Conservation (phyloP, 2,797 vertebrate species). For the Tadarida brasiliensis region DNA sequence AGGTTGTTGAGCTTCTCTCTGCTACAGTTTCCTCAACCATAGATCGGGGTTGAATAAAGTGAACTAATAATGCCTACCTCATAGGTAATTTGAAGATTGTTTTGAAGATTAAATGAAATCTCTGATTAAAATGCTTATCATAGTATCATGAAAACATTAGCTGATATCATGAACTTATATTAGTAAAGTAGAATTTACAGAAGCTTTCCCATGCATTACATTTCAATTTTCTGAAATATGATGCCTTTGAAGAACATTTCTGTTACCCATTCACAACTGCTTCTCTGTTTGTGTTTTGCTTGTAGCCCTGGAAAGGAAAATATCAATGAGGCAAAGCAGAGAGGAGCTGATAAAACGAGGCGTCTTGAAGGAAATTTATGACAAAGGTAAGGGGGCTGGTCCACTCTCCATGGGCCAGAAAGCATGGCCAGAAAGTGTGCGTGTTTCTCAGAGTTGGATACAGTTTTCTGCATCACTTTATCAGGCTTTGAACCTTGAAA, state of each 20-base stretch:
- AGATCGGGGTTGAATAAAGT: neutral
- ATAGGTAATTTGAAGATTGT: neutral
- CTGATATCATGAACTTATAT: neutral
- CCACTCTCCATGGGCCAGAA: neutral
- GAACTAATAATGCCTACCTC: neutral
- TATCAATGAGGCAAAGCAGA: slow-evolving; percentile 98
- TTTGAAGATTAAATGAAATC: neutral
- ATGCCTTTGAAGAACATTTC: slow-evolving; percentile 48
- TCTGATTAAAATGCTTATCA: neutral
- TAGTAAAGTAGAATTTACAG: neutral
- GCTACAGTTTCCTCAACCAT: neutral
- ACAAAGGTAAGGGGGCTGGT: slow-evolving; percentile 94
- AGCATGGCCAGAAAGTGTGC: neutral
- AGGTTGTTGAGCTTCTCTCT: neutral
- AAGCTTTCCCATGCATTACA: fast-evolving
- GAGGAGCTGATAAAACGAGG: slow-evolving; percentile 99
- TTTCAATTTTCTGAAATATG: neutral
- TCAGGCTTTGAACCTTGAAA: neutral
- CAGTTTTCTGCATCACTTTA: neutral
- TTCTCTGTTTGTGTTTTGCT: slow-evolving; percentile 79
- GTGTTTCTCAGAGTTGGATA: neutral
- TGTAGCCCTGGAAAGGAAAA: slow-evolving; percentile 97
- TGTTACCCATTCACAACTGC: slow-evolving; percentile 69
- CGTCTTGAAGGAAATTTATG: slow-evolving; percentile 98
- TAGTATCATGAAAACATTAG: neutral